A percentile compares a stretch with the other conserved stretches of the same genome.
phyloP scores from a whole-genome alignment of 2,888 invertebrate genomes.

The Ophioninae sp. region DNA sequence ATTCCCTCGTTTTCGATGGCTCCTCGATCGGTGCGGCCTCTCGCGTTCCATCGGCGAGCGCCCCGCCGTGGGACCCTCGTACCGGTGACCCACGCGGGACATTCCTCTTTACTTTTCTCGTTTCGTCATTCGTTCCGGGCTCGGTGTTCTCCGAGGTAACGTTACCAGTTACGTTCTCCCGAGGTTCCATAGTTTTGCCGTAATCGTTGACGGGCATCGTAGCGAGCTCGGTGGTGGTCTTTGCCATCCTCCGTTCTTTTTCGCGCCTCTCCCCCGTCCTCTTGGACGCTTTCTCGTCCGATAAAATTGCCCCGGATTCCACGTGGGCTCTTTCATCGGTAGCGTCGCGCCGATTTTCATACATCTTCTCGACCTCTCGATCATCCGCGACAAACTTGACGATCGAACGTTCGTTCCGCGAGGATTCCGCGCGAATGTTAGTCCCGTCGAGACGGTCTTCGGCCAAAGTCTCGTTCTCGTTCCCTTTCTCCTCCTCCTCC shows the following conservation, averaged over 20 bases:
- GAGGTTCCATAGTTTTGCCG: slow-evolving; percentile 20
- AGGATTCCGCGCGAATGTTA: not conserved
- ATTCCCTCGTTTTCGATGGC: not conserved
- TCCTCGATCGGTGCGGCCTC: not conserved
- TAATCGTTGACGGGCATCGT: not conserved
- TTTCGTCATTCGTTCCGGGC: not conserved
- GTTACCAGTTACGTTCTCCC: slow-evolving; percentile 16
- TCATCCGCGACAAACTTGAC: no score
- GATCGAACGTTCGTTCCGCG: not conserved
- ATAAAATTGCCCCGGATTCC: not conserved
- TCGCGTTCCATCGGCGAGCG: not conserved
- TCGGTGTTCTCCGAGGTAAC: not conserved
- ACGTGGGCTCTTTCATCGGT: not conserved
- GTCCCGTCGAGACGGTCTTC: not conserved
- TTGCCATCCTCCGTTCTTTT: not conserved
- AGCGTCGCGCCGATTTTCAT: not conserved
- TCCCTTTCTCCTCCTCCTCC: not conserved
- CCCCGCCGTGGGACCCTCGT: not conserved
- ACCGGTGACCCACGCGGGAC: not conserved
- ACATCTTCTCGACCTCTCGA: not conserved
- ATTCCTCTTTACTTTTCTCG: not conserved
- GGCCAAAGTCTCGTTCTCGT: not conserved
- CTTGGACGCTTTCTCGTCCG: not conserved
- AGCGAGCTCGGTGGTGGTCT: not conserved
- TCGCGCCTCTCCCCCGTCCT: not conserved